phyloP scores from a whole-genome alignment of 2,797 vertebrate species.

The Crocodylus rhombifer region DNA sequence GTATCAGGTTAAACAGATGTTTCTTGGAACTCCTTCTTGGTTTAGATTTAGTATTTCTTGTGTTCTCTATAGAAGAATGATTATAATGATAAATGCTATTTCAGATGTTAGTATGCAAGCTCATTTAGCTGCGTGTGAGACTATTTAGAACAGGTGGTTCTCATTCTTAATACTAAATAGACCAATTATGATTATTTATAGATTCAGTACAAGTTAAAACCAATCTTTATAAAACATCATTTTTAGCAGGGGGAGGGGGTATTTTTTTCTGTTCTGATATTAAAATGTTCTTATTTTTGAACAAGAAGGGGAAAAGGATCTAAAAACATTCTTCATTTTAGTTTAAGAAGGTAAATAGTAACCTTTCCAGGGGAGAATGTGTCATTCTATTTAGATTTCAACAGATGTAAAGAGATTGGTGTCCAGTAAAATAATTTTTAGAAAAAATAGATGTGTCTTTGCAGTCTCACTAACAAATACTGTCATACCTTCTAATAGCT shows the following conservation, averaged over 20 bases:
- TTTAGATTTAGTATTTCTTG: conserved; percentile 46
- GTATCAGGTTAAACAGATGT: conserved; percentile 37
- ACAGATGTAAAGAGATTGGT: neutral
- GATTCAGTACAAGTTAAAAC: neutral
- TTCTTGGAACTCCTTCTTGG: conserved; percentile 26
- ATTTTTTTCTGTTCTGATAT: rapidly evolving
- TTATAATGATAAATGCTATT: conserved; percentile 34
- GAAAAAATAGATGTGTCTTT: neutral
- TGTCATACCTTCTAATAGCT: neutral
- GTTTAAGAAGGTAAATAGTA: neutral
- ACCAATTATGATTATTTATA: conserved; percentile 46
- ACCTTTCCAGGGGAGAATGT: neutral
- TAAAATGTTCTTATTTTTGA: neutral
- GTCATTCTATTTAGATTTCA: conserved; percentile 5
- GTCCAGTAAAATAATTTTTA: neutral
- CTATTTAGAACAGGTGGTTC: conserved; percentile 3
- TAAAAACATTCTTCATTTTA: neutral
- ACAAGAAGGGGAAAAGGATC: neutral
- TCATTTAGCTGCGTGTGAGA: neutral
- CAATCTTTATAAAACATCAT: neutral
- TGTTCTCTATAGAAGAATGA: conserved; percentile 26
- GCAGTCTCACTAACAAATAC: neutral
- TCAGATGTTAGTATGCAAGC: conserved; percentile 17
- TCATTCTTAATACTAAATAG: conserved; percentile 14
- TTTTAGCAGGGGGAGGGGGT: neutral